Evolutionary conservation across 2,888 invertebrate genomes (phyloP).

Genomic region (Hemithea aestivaria): DNA sequence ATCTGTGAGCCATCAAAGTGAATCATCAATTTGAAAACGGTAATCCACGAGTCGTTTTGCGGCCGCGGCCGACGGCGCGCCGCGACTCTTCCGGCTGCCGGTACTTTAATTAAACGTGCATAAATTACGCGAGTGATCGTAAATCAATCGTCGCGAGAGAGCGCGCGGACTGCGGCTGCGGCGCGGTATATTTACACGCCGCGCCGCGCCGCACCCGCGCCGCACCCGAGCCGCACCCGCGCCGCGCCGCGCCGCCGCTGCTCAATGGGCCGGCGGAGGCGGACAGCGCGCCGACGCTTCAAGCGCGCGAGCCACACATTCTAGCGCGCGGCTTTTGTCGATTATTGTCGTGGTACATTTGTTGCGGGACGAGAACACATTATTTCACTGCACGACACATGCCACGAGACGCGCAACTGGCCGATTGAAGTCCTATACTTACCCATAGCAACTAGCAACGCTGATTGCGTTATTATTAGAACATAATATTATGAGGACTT

Average conservation of each 20-base stretch:
- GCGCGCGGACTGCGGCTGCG: slow-evolving; percentile 23
- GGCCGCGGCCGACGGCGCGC: slow-evolving; percentile 10
- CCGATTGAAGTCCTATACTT: background rate
- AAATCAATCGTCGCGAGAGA: slow-evolving; percentile 59
- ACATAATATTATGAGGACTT: too few species aligned
- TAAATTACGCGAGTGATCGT: slow-evolving; percentile 57
- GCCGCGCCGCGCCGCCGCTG: slow-evolving; percentile 29
- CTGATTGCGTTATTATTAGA: too few species aligned
- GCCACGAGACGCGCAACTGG: too few species aligned
- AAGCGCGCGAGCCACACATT: slow-evolving; percentile 46
- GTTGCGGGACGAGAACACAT: slow-evolving; percentile 3
- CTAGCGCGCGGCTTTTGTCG: slow-evolving; percentile 34
- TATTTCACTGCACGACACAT: slow-evolving; percentile 1
- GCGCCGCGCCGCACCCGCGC: slow-evolving; percentile 24
- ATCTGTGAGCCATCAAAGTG: slow-evolving; percentile 23
- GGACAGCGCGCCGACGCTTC: slow-evolving; percentile 34
- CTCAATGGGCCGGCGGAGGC: slow-evolving; percentile 40
- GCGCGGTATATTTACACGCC: slow-evolving; percentile 24
- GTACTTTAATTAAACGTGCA: slow-evolving; percentile 72
- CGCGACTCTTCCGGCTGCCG: slow-evolving; percentile 58
- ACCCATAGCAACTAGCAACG: too few species aligned
- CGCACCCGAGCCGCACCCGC: slow-evolving; percentile 24
- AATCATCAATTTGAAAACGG: slow-evolving; percentile 27
- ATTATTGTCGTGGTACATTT: slow-evolving; percentile 2
- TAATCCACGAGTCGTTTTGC: slow-evolving; percentile 23